phyloP scores from a whole-genome alignment of 2,888 invertebrate species.

The Timema podura region DNA sequence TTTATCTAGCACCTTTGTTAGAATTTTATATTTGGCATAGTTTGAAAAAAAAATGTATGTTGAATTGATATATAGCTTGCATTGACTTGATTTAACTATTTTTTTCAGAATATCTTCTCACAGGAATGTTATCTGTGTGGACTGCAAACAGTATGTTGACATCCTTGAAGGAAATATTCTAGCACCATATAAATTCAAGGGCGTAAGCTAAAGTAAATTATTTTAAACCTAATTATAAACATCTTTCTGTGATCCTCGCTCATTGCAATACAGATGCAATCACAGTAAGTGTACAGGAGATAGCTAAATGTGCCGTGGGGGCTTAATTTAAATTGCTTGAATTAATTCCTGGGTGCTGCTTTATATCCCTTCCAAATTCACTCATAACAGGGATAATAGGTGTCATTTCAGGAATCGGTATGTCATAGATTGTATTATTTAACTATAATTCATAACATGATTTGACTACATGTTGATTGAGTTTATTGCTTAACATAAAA shows the following conservation, averaged over 20 bases:
- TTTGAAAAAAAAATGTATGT: background rate
- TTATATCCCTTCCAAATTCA: too few species aligned
- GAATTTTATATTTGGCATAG: constrained; percentile 16
- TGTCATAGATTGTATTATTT: too few species aligned
- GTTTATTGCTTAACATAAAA: too few species aligned
- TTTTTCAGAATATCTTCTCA: constrained; percentile 40
- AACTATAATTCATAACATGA: too few species aligned
- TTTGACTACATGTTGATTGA: too few species aligned
- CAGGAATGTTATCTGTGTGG: constrained; percentile 58
- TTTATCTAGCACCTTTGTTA: background rate
- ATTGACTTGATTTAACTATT: background rate
- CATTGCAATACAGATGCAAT: too few species aligned
- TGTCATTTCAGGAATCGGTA: too few species aligned
- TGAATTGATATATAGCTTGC: background rate
- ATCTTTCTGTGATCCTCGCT: background rate
- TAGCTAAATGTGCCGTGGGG: too few species aligned
- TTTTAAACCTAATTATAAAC: background rate
- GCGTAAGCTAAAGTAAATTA: constrained; percentile 46
- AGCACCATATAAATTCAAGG: constrained; percentile 75
- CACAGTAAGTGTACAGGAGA: too few species aligned
- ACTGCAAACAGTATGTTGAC: constrained; percentile 69
- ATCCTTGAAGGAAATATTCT: constrained; percentile 78
- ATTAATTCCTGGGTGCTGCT: too few species aligned
- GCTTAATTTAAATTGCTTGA: too few species aligned
- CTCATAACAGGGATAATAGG: too few species aligned